Percentiles rank a stretch among this genome's conserved stretches.
phyloP scores from a whole-genome alignment of 2,797 vertebrate species.

The Sphenopsis melanotis region DNA sequence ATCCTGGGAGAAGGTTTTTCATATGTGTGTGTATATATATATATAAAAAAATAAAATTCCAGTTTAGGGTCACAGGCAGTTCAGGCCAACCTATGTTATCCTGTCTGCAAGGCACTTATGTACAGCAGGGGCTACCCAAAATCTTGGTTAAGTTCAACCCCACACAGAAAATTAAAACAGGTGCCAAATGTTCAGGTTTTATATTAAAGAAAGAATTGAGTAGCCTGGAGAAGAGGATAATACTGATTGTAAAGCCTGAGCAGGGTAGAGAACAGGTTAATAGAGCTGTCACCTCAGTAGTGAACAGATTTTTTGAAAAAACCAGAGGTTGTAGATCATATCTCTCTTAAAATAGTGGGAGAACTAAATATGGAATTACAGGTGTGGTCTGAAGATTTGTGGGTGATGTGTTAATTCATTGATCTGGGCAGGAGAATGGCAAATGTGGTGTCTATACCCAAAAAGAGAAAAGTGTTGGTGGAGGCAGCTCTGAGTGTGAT shows the following conservation, averaged over 20 bases:
- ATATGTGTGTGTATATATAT: rapidly evolving
- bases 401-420: background rate
- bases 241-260: background rate
- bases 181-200: background rate
- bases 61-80: background rate
- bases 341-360: background rate
- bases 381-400: background rate
- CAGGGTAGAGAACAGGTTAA: background rate
- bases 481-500: background rate
- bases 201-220: background rate
- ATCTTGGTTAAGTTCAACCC: background rate
- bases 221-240: background rate
- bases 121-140: background rate
- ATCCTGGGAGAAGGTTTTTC: background rate
- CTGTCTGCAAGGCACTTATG: background rate
- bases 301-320: background rate
- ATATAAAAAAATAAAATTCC: background rate
- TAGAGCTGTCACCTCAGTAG: background rate
- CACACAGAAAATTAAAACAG: background rate
- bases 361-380: background rate
- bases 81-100: background rate
- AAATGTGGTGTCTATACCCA: background rate
- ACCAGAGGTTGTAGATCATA: background rate
- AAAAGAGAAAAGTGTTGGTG: background rate
- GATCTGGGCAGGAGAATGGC: background rate